Base-by-base conservation (phyloP, 2,888 invertebrate species). In the Patella depressa region DNA sequence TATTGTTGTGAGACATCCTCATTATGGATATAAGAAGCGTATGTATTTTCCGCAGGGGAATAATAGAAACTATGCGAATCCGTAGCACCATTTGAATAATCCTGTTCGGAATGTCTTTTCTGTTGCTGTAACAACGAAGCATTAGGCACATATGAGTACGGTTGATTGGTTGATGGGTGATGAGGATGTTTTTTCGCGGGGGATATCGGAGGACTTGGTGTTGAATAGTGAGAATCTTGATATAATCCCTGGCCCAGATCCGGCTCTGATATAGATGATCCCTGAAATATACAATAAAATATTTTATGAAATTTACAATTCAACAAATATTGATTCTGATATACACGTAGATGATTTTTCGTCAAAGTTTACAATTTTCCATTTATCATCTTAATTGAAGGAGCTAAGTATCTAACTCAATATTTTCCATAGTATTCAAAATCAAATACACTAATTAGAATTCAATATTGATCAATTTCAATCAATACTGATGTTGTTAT, bases 91-190 rank as follows among this genome's bases (percentile, higher is more conserved):
- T 65, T 24, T 12, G 65, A 24, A 24, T 65, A 19, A 65, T 65
- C 19, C 24, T 24, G 24, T 24, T 65, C 65, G 12, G 19, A 24
- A 65, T 65, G 65, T 19, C 14, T 19, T 11, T 24, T 19, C 24
- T 65, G 19, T 65, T 65, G 65, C 14, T 65, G 65, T 65, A 65
- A 24, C 19, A 65, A 11, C 19, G 11, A 24, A 24, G 65, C 19
- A 24, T 65, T 65, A 65, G 65, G 65, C 65, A 65, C 65, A 24
- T 65, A 65, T 11, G 65, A 65, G 24, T 65, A 65, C 24, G 65
- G 65, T 19, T 19, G 24, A 11, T 65, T 19, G 19, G 12, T 14
- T 1, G 65, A 19, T 24, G 19, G 19, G 11, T 65, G 24, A 19
- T 65, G 65, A 3, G 7, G 65, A n/a, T 65, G 65, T 65, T 65